Evolutionary conservation across 2,888 invertebrate species (phyloP), one percentile per base, ranked within the genome.

Genomic region (Busseola fusca): DNA sequence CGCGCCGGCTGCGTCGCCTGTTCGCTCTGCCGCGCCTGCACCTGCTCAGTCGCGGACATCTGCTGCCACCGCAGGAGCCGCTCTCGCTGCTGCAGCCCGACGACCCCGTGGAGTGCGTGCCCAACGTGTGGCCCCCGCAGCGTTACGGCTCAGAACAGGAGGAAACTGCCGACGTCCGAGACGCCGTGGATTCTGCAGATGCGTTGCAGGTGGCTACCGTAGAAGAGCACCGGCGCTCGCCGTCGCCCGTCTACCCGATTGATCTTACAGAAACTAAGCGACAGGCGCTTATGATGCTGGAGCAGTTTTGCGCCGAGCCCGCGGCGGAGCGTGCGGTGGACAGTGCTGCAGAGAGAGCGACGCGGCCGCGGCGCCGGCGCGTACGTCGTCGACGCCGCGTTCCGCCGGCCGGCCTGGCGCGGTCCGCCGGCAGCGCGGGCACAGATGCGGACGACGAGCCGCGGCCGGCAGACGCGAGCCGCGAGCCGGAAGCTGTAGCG

Each of bases 21-120:
- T 91, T 91, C 82, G 69, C 68, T 10, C 81, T 91, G 81, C 87
- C 84, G 62, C 87, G 45, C 82, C 62, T 81, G 90, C 25, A 69
- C 54, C 84, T 89, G 79, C 72, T 84, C 54, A 70, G 84, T 52
- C 85, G 83, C 69, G 93, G 92, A 0, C 90, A 90, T 80, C 83
- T 93, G 86, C 88, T 94, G 88, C 94, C 92, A 71, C 88, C 89
- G 52, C 87, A 76, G 66, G 94, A 94, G 87, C 89, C 91, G 64
- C 90, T 94, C 30, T 84, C 90, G 45, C 68, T 92, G 78, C 88
- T 94, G 72, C 83, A 73, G 14, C 88, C 87, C 52, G 91, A 87
- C 65, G 93, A 93, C 76, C 76, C 78, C 2, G 82, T 94, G 57
- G 84, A 90, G 92, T 93, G 30, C 87, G 92, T 88, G 12, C 57